A percentile compares a stretch with the other conserved stretches of the same genome.
Evolutionary conservation across 2,113 vertebrate species (phyloP).

Genomic region (Sialia sialis): DNA sequence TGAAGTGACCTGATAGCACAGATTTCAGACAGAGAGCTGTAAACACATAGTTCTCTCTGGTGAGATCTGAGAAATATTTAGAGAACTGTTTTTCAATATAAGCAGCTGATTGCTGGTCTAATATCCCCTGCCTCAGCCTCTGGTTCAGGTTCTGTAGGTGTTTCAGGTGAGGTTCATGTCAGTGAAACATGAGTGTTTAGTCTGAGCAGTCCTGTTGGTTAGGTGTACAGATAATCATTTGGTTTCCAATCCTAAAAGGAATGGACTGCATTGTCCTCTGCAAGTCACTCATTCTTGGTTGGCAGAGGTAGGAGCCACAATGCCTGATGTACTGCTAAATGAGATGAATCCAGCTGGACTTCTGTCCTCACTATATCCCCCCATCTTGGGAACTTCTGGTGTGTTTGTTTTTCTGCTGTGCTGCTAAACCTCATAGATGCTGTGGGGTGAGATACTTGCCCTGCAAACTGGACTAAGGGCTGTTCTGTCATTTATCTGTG

Average conservation of each 20-base stretch:
- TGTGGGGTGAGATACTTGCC: background rate
- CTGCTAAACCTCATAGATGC: background rate
- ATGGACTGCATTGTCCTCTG: background rate
- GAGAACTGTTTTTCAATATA: background rate
- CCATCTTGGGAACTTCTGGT: background rate
- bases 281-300: background rate
- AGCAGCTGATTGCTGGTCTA: background rate
- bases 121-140: background rate
- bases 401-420: background rate
- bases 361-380: fast-evolving
- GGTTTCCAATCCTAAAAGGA: background rate
- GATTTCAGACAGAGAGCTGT: background rate
- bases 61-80: background rate
- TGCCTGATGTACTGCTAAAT: background rate
- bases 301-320: background rate
- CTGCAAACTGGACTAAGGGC: background rate
- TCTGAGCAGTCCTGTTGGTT: background rate
- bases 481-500: background rate
- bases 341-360: background rate
- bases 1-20: background rate
- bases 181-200: background rate
- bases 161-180: background rate
- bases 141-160: background rate
- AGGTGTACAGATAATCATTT: background rate
- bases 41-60: background rate